phyloP scores from a whole-genome alignment of 2,888 invertebrate species.

The Rhagophthalmus giganteus region DNA sequence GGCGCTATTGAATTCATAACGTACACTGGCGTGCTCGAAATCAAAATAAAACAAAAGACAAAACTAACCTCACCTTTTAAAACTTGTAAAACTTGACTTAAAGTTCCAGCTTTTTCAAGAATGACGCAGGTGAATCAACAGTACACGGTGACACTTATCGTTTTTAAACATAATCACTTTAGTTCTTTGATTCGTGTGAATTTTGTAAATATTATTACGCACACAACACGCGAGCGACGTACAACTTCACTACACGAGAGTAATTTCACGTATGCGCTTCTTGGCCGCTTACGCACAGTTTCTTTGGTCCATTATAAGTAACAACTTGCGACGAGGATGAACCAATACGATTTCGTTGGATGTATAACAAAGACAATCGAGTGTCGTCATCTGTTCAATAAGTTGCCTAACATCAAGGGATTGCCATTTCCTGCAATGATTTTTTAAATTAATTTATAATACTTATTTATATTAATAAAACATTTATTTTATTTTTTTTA shows the following conservation, averaged over 20 bases:
- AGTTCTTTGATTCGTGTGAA: too few species aligned
- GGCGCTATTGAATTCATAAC: too few species aligned
- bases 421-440: too few species aligned
- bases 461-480: too few species aligned
- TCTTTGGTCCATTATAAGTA: slow-evolving; percentile 25
- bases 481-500: too few species aligned
- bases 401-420: slow-evolving; percentile 1
- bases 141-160: slow-evolving; percentile 1
- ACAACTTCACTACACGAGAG: too few species aligned
- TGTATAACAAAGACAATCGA: not conserved
- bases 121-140: not conserved
- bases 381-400: not conserved
- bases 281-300: slow-evolving; percentile 14
- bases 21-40: too few species aligned
- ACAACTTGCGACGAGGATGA: slow-evolving; percentile 3
- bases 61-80: slow-evolving; percentile 30
- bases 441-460: too few species aligned
- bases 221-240: too few species aligned
- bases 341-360: not conserved
- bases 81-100: slow-evolving; percentile 5
- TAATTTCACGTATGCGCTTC: slow-evolving; percentile 16
- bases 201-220: too few species aligned
- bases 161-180: too few species aligned
- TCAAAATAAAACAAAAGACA: slow-evolving; percentile 24
- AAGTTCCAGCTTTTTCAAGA: too few species aligned